Evolutionary conservation across 1,140 invertebrate species (phyloP).

Genomic region (Xylocopa sonorina): DNA sequence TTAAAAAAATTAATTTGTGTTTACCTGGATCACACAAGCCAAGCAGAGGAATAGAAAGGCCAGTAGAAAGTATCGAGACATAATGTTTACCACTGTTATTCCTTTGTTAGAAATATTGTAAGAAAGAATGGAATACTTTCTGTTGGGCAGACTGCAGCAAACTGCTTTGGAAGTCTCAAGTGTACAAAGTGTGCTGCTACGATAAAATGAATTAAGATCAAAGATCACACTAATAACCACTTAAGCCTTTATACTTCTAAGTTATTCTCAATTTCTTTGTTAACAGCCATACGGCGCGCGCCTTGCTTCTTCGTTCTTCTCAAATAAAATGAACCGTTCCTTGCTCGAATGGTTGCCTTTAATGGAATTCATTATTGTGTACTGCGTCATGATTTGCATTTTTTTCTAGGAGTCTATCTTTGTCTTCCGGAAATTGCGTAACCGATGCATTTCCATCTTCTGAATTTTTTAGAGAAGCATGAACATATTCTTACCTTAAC

Average conservation of each 20-base stretch:
- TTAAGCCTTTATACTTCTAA: not conserved
- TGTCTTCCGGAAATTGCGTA: conserved; percentile 29
- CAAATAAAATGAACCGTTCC: conserved; percentile 4
- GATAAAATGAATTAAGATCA: conserved; percentile 45
- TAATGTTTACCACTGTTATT: conserved; percentile 11
- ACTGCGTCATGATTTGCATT: conserved; percentile 10
- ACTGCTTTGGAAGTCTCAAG: conserved; percentile 21
- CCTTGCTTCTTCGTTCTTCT: not conserved
- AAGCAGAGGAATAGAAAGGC: conserved; percentile 38
- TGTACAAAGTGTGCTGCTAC: not conserved
- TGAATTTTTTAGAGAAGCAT: too few relatives aligned
- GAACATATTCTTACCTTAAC: too few relatives aligned
- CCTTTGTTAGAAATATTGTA: not conserved
- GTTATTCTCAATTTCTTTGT: conserved; percentile 17
- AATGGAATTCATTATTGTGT: not conserved
- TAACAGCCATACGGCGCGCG: not conserved
- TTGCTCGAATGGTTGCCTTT: not conserved
- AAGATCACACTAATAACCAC: conserved; percentile 45
- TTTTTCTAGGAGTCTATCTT: not conserved
- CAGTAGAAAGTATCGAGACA: conserved; percentile 60
- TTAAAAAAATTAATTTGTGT: conserved; percentile 15
- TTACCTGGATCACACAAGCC: conserved; percentile 59
- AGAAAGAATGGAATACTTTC: not conserved
- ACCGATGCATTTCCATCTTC: not conserved
- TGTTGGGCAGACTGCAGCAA: not conserved